A percentile compares a stretch with the other conserved stretches of the same genome.
phyloP scores from a whole-genome alignment of 2,113 vertebrate genomes.

The Thymallus thymallus region DNA sequence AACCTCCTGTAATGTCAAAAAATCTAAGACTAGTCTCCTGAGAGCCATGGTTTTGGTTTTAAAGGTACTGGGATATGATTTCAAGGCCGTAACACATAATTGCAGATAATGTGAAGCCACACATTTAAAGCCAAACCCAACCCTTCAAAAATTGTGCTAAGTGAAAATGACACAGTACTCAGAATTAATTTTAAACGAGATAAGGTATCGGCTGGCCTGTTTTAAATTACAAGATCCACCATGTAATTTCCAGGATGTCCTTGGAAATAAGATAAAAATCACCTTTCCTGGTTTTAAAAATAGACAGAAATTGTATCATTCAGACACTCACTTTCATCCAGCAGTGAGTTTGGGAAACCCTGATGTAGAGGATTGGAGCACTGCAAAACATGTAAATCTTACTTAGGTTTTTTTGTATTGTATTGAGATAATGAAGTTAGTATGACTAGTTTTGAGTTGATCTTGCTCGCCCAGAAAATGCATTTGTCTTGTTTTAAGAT shows the following conservation, averaged over 20 bases:
- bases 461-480: too few species aligned
- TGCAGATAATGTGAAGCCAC: slow-evolving; percentile 29
- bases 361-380: too few species aligned
- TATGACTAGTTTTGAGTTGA: too few species aligned
- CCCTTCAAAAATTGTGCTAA: slow-evolving; percentile 16
- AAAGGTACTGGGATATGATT: slow-evolving; percentile 15
- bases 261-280: slow-evolving; percentile 8
- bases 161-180: slow-evolving; percentile 30
- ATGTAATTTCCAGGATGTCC: slow-evolving; percentile 34
- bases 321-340: slow-evolving; percentile 2
- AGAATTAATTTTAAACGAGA: slow-evolving; percentile 31
- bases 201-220: slow-evolving; percentile 12
- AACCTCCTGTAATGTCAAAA: not conserved
- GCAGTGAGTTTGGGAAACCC: too few species aligned
- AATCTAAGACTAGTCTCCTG: not conserved
- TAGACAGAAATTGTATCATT: not conserved
- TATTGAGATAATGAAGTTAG: too few species aligned
- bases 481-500: too few species aligned
- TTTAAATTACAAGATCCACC: slow-evolving; percentile 32
- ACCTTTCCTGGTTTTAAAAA: slow-evolving; percentile 21
- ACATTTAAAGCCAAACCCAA: slow-evolving; percentile 11
- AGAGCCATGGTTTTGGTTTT: not conserved
- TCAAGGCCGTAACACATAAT: slow-evolving; percentile 28
- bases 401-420: too few species aligned
- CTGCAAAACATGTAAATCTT: too few species aligned